Conservation (phyloP, 2,888 invertebrate genomes). For the Balanococcus diminutus region DNA sequence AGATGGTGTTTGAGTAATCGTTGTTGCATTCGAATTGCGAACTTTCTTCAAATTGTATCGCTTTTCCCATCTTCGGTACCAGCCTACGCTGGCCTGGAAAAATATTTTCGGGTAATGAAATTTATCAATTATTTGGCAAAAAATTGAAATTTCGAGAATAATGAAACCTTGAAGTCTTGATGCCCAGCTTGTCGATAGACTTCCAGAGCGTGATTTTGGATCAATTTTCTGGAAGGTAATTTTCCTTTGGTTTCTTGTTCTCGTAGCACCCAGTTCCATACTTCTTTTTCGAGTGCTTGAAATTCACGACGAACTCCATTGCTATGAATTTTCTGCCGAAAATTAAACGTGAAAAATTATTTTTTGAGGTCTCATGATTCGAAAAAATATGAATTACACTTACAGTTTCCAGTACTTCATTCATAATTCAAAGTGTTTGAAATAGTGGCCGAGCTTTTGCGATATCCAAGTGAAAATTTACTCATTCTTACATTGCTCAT, state of each 20-base stretch:
- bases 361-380: not conserved
- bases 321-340: not conserved
- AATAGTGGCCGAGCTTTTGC: not conserved
- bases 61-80: slow-evolving; percentile 41
- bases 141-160: not conserved
- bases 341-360: not conserved
- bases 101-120: not conserved
- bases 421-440: not conserved
- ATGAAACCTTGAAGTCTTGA: slow-evolving; percentile 3
- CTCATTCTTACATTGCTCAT: not conserved
- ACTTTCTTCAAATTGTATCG: not conserved
- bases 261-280: slow-evolving; percentile 1
- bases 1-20: not conserved
- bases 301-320: not conserved
- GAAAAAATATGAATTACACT: not conserved
- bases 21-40: not conserved
- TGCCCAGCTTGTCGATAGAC: not conserved
- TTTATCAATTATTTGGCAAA: not conserved
- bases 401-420: not conserved
- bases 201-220: not conserved
- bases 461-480: not conserved
- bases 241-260: not conserved
- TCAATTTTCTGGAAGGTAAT: not conserved
- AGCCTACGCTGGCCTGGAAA: slow-evolving; percentile 16
- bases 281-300: slow-evolving; percentile 22